These are phyloP conservation scores for Triplophysa siluroides DNA, from an alignment of 2,113 vertebrate species.

Conservation along the genomic window DNA sequence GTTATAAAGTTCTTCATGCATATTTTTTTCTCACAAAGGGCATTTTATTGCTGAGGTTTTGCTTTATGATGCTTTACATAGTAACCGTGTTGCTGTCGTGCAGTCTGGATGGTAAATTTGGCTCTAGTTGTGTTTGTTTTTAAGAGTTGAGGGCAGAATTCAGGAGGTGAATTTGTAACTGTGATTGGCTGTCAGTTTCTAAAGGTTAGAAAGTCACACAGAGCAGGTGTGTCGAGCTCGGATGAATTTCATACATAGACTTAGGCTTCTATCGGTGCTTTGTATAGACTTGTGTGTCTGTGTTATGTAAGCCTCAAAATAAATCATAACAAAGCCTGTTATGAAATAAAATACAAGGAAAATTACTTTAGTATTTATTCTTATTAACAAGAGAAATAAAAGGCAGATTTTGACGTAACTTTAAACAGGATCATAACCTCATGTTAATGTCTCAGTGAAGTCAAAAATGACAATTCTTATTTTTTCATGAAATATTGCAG, in stretches of 20 bases:
- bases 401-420: background rate
- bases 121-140: background rate
- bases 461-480: no score
- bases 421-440: background rate
- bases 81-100: background rate
- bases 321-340: background rate
- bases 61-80: background rate
- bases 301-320: background rate
- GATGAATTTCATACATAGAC: background rate
- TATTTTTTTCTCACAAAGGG: background rate
- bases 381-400: background rate
- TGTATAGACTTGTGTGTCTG: background rate
- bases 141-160: background rate
- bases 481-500: no score
- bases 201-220: background rate
- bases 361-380: background rate
- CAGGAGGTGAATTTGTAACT: background rate
- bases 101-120: background rate
- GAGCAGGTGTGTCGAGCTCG: background rate
- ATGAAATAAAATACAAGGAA: background rate
- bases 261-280: background rate
- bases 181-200: background rate
- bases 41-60: background rate
- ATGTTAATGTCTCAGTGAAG: no score
- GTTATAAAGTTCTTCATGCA: background rate